Base-by-base conservation (phyloP, 2,888 invertebrate species). In the Rhamnusium bicolor region DNA sequence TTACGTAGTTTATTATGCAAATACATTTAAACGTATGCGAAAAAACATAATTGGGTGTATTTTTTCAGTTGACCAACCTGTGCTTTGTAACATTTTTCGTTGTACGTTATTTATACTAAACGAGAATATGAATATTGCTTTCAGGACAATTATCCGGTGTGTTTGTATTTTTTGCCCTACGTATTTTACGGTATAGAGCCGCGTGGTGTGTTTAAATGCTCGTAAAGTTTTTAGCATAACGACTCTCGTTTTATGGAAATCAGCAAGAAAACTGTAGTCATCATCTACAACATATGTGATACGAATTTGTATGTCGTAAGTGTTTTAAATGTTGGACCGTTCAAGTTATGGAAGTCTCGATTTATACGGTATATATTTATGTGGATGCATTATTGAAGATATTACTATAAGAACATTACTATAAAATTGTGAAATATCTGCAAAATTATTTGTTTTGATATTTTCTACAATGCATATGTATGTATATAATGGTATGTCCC, bases 181-280 rank as follows among this genome's bases (percentile, higher is more conserved):
- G 51, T 51, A 16, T 27, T 51, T 62, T 47, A 62, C 49, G 27
- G 46, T n/a, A 24, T 24, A 27, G 46, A 47, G n/a, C 21, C 60
- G 40, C 10, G 40, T 27, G 60, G 18, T 14, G 47, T 21, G 40
- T 24, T 66, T 53, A 53, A 66, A 40, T 29, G 40, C 21, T 32
- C 54, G 58, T 65, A 65, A 65, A 62, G 29, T 46, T 68, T 68
- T 58, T 56, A 47, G 21, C 40, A 46, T 56, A 46, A 56, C 67
- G 32, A 12, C 29, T 21, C 51, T 24, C n/a, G 27, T 29, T 69
- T 60, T 69, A 60, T 60, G 69, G 69, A 60, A 69, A 60, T 67
- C 60, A 24, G 60, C 58, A 47, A 58, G 40, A 16, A 60, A 60
- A 29, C 29, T 27, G 68, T n/a, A n/a, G n/a, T 60, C 69, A 32